Evolutionary conservation across 2,797 vertebrate genomes (phyloP).

Genomic region (Periophthalmus magnuspinnatus): DNA sequence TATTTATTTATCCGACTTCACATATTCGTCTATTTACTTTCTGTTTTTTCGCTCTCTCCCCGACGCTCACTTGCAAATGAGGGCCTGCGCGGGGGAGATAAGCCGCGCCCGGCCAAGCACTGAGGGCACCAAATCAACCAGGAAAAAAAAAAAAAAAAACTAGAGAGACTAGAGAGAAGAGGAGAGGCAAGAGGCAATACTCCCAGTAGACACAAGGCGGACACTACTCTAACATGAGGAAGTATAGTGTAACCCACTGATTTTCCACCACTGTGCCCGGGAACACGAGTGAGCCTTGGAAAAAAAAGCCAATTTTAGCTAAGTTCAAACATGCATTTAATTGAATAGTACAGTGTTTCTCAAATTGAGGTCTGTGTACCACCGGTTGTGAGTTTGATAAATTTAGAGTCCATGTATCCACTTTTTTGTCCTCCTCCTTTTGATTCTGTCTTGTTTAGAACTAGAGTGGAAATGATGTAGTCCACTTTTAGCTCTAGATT

Average conservation of each 20-base stretch:
- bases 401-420: too few relatives aligned
- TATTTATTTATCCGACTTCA: slow-evolving; percentile 76
- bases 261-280: too few relatives aligned
- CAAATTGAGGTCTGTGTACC: too few relatives aligned
- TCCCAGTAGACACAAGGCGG: slow-evolving; percentile 50
- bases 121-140: slow-evolving; percentile 72
- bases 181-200: slow-evolving; percentile 31
- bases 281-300: too few relatives aligned
- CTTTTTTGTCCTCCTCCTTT: too few relatives aligned
- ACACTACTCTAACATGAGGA: slow-evolving; percentile 44
- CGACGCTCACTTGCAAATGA: slow-evolving; percentile 76
- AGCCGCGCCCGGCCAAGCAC: slow-evolving; percentile 73
- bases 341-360: too few relatives aligned
- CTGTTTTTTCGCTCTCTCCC: slow-evolving; percentile 13
- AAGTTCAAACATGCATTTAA: too few relatives aligned
- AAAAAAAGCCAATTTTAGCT: too few relatives aligned
- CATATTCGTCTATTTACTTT: slow-evolving; percentile 76
- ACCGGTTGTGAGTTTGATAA: too few relatives aligned
- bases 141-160: slow-evolving; percentile 54
- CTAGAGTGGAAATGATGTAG: too few relatives aligned
- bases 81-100: slow-evolving; percentile 78
- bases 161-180: slow-evolving; percentile 23
- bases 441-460: too few relatives aligned
- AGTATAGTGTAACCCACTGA: slow-evolving; percentile 12
- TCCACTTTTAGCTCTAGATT: too few relatives aligned